These are phyloP conservation scores for Procavia capensis DNA, from an alignment of 2,113 vertebrate genomes.

Conservation along the genomic window DNA sequence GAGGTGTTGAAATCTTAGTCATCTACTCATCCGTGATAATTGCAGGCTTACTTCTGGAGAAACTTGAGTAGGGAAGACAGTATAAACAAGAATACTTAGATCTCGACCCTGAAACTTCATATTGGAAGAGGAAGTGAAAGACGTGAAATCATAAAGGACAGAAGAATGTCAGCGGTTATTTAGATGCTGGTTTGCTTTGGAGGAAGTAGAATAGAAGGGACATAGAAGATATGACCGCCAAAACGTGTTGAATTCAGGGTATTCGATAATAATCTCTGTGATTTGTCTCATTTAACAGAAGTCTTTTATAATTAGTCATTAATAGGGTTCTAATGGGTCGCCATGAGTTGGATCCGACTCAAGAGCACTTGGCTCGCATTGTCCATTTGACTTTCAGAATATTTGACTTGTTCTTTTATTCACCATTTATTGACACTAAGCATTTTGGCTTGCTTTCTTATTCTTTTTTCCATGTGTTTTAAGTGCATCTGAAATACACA, in stretches of 20 bases:
- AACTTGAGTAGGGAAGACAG: not conserved
- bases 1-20: not conserved
- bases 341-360: too few relatives aligned
- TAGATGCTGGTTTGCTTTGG: slow-evolving; percentile 11
- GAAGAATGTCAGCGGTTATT: not conserved
- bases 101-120: not conserved
- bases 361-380: too few relatives aligned
- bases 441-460: not conserved
- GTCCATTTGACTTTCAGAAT: slow-evolving; percentile 40
- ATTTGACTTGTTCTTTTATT: slow-evolving; percentile 15
- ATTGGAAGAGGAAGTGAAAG: not conserved
- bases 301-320: slow-evolving; percentile 8
- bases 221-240: not conserved
- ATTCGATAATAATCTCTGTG: not conserved
- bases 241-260: not conserved
- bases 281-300: not conserved
- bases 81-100: not conserved
- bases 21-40: not conserved
- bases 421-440: slow-evolving; percentile 26
- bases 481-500: slow-evolving; percentile 19
- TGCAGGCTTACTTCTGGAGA: not conserved
- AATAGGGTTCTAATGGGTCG: slow-evolving; percentile 37
- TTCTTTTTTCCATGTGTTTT: slow-evolving; percentile 14
- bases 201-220: not conserved
- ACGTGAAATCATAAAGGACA: not conserved